phyloP scores from a whole-genome alignment of 2,888 invertebrate species.

The Amaurobius ferox region DNA sequence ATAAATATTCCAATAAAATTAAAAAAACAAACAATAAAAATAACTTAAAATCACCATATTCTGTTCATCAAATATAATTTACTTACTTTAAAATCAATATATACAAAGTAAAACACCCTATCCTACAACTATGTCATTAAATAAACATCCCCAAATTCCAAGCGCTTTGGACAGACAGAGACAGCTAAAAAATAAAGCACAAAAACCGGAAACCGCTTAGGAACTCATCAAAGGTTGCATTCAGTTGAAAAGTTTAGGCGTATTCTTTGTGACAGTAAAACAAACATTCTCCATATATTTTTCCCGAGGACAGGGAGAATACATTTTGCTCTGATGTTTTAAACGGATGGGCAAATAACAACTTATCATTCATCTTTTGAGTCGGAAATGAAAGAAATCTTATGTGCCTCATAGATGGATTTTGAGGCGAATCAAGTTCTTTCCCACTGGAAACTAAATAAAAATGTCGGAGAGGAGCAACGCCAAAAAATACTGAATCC shows the following conservation, averaged over 20 bases:
- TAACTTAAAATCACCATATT: too few relatives aligned
- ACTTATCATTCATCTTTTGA: constrained; percentile 37
- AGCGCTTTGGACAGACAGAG: neutral
- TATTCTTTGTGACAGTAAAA: constrained; percentile 2
- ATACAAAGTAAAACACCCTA: too few relatives aligned
- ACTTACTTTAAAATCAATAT: too few relatives aligned
- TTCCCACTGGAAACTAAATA: constrained; percentile 40
- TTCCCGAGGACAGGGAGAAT: constrained; percentile 3
- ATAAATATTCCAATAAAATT: too few relatives aligned
- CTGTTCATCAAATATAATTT: too few relatives aligned
- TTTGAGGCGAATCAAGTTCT: constrained; percentile 31
- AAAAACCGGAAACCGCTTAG: neutral
- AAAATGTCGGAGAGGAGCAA: constrained; percentile 30
- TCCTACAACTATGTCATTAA: too few relatives aligned
- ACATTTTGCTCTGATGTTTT: neutral
- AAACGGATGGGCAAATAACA: constrained; percentile 25
- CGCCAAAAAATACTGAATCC: constrained; percentile 29
- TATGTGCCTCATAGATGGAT: constrained; percentile 22
- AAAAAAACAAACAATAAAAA: too few relatives aligned
- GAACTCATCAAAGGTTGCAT: neutral
- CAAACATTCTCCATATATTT: neutral
- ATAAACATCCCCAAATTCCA: neutral
- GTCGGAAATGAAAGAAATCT: constrained; percentile 44
- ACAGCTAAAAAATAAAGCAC: neutral
- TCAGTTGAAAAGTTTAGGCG: constrained; percentile 5